phyloP scores from a whole-genome alignment of 2,888 invertebrate genomes.

The Morpho achilles region DNA sequence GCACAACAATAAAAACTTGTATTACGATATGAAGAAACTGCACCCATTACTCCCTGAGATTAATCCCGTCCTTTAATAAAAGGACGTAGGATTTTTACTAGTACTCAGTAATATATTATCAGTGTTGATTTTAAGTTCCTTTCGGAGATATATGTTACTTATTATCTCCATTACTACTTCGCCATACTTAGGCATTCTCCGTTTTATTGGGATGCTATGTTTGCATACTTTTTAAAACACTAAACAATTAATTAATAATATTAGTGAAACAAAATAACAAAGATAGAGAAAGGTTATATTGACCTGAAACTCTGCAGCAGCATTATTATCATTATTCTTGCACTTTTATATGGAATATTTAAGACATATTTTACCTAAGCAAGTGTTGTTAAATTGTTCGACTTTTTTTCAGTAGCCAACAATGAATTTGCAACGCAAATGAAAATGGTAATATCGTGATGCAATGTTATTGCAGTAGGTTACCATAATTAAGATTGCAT shows the following conservation, averaged over 20 bases:
- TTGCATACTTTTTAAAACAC: too few relatives aligned
- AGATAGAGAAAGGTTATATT: too few relatives aligned
- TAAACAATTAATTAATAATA: too few relatives aligned
- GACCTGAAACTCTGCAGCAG: too few relatives aligned
- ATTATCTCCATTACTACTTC: conserved; percentile 70
- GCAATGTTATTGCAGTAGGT: conserved; percentile 14
- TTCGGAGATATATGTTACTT: conserved; percentile 63
- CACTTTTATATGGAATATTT: too few relatives aligned
- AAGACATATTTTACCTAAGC: too few relatives aligned
- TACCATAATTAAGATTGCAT: conserved; percentile 16
- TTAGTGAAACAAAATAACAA: too few relatives aligned
- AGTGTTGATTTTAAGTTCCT: conserved; percentile 67
- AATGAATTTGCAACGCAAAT: conserved; percentile 26
- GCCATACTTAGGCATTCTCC: conserved; percentile 70
- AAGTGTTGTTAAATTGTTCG: too few relatives aligned
- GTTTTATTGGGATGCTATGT: conserved; percentile 50
- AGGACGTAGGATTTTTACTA: conserved; percentile 52
- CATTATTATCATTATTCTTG: too few relatives aligned
- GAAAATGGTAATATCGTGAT: conserved; percentile 14
- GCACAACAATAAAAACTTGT: conserved; percentile 50
- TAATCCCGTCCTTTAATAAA: conserved; percentile 51
- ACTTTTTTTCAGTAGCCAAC: background rate
- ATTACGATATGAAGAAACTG: conserved; percentile 57
- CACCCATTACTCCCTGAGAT: conserved; percentile 53
- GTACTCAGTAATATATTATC: conserved; percentile 27